These are phyloP conservation scores for Orcinus orca DNA, from an alignment of 2,113 vertebrate genomes.

Conservation along the genomic window DNA sequence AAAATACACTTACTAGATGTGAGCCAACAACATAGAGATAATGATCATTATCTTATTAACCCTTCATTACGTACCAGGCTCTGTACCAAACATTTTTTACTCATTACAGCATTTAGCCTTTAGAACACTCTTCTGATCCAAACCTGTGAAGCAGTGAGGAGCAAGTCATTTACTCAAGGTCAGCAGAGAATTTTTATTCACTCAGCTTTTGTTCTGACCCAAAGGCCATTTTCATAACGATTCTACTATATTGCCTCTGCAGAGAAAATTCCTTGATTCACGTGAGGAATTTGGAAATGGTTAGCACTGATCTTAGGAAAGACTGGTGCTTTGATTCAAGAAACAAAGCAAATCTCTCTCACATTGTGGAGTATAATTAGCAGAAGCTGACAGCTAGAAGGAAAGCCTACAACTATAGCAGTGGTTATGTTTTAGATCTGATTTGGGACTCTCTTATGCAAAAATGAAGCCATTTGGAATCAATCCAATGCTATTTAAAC, in stretches of 20 bases:
- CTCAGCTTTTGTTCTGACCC: neutral
- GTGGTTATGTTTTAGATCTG: neutral
- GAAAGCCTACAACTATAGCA: neutral
- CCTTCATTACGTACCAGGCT: neutral
- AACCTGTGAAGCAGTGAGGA: neutral
- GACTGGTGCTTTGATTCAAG: neutral
- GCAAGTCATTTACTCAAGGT: neutral
- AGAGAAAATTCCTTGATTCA: neutral
- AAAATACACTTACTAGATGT: neutral
- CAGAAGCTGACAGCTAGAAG: neutral
- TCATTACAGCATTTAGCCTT: neutral
- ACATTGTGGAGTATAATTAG: neutral
- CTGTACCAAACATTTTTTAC: neutral
- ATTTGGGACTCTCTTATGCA: neutral
- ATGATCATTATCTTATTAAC: neutral
- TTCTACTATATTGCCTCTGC: neutral
- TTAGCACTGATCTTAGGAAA: neutral
- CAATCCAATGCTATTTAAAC: constrained; percentile 32
- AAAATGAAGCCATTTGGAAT: constrained; percentile 32
- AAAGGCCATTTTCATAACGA: neutral
- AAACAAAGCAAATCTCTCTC: constrained; percentile 25
- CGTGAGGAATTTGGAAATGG: neutral
- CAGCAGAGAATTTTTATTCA: neutral
- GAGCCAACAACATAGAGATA: neutral
- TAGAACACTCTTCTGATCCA: neutral